Evolutionary conservation across 92 coral and sea anemone genomes (phyloP), one percentile per base, ranked within the genome.

Genomic region (Meandrina meandrites): DNA sequence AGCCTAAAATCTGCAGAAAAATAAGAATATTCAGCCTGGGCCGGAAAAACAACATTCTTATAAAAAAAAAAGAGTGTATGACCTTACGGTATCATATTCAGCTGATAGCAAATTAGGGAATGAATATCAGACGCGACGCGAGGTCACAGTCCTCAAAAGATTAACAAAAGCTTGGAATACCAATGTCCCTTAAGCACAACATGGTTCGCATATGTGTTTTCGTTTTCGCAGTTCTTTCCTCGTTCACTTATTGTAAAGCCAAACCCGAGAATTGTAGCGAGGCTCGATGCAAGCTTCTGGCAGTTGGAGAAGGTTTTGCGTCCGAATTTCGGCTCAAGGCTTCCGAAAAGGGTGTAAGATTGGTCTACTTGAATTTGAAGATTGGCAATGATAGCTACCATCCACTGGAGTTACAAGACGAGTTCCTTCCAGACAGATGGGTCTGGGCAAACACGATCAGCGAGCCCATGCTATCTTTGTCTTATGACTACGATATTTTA

Each of bases 401-500:
- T 57, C 82, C 82, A 18, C 27, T 78, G 45, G 45, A 78, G 47
- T 35, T 22, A 57, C 1, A 32, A 32, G 7, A 79, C 67, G 51
- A 79, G 50, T 27, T 54, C 13, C 69, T 79, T 57, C 70, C 82
- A 5, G 19, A 57, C 3, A 56, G 70, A 79, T 79, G 82, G 70
- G 31, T 57, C 14, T 53, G 69, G 82, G 69, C 82, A 8, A 2
- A 1, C 1, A 27, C 66, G 15, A 78, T 54, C 45, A 53, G 27
- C 4, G 81, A 78, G 19, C 68, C 16, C 0, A 27, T 78, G 81
- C 24, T 78, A 9, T 78, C 81, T 78, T 53, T 78, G 64, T 31
- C 68, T 4, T 53, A 30, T n/a, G 64, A 78, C 70, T 78, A 50
- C 51, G 86, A 82, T 11, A 82, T 82, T 48, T 12, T 82, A 22